Evolutionary conservation across 2,113 vertebrate genomes (phyloP).

Genomic region (Neodontobutis hainanensis): DNA sequence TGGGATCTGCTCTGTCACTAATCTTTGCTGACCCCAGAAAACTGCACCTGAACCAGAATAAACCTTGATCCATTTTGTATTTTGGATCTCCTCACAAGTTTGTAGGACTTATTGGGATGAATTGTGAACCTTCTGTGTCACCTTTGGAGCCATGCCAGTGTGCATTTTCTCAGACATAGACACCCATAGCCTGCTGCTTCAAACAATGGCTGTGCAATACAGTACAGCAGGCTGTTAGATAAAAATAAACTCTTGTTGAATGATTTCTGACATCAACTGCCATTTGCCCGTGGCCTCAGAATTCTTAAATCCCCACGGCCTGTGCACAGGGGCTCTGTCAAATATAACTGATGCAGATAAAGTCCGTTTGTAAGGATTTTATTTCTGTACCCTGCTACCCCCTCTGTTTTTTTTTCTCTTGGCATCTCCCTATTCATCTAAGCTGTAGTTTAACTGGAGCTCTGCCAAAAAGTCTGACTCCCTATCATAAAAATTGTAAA

Average conservation of each 20-base stretch:
- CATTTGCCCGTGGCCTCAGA: constrained; percentile 45
- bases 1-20: constrained; percentile 46
- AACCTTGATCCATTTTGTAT: constrained; percentile 73
- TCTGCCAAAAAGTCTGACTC: constrained; percentile 48
- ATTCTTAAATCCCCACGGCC: constrained; percentile 39
- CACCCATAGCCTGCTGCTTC: constrained; percentile 33
- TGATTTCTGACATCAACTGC: constrained; percentile 69
- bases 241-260: constrained; percentile 61
- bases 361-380: constrained; percentile 57
- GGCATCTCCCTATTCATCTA: constrained; percentile 50
- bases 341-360: constrained; percentile 55
- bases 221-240: constrained; percentile 31
- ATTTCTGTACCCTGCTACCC: constrained; percentile 45
- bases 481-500: constrained; percentile 55
- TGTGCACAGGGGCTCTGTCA: constrained; percentile 50
- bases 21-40: constrained; percentile 67
- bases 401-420: constrained; percentile 47
- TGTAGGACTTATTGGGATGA: constrained; percentile 57
- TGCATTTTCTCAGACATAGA: constrained; percentile 65
- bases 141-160: constrained; percentile 69
- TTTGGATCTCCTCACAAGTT: constrained; percentile 56
- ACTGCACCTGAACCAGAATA: constrained; percentile 72
- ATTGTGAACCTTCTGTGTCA: constrained; percentile 71
- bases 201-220: constrained; percentile 41
- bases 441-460: constrained; percentile 40